phyloP scores from a whole-genome alignment of 2,888 invertebrate genomes.

The Atethmia centrago region DNA sequence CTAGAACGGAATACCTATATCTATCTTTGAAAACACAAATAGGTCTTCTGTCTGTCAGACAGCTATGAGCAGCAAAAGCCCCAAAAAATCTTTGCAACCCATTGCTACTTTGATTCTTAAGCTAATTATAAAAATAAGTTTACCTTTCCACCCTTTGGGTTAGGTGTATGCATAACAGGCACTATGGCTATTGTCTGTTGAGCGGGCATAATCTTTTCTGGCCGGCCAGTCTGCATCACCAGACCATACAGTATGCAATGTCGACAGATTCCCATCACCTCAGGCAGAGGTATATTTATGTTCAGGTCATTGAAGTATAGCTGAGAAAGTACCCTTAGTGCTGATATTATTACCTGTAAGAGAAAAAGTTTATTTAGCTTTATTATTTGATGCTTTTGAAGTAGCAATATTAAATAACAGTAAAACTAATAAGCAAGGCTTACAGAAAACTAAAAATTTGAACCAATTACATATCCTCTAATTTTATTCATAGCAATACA shows the following conservation, averaged over 20 bases:
- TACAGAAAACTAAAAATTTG: neutral
- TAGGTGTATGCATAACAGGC: conserved; percentile 80
- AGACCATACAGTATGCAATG: conserved; percentile 90
- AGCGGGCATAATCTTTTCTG: conserved; percentile 91
- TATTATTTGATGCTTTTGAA: neutral
- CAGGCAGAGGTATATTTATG: conserved; percentile 80
- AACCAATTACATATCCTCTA: neutral
- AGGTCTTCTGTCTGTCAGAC: neutral
- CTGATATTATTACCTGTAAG: conserved; percentile 87
- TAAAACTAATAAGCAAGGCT: neutral
- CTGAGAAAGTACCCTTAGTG: conserved; percentile 83
- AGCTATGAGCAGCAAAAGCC: neutral
- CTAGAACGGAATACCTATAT: neutral
- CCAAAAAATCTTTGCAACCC: neutral
- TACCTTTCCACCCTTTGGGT: conserved; percentile 91
- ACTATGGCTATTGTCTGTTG: conserved; percentile 91
- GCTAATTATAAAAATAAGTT: neutral
- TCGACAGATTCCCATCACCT: conserved; percentile 91
- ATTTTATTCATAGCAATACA: conserved; percentile 45
- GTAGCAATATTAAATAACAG: neutral
- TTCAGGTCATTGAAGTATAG: conserved; percentile 82
- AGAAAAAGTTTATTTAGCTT: neutral
- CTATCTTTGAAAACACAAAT: neutral
- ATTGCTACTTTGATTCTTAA: neutral
- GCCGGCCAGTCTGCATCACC: conserved; percentile 78